These are phyloP conservation scores for Ptychoptera contaminata DNA, from an alignment of 2,888 invertebrate genomes.

Conservation along the genomic window DNA sequence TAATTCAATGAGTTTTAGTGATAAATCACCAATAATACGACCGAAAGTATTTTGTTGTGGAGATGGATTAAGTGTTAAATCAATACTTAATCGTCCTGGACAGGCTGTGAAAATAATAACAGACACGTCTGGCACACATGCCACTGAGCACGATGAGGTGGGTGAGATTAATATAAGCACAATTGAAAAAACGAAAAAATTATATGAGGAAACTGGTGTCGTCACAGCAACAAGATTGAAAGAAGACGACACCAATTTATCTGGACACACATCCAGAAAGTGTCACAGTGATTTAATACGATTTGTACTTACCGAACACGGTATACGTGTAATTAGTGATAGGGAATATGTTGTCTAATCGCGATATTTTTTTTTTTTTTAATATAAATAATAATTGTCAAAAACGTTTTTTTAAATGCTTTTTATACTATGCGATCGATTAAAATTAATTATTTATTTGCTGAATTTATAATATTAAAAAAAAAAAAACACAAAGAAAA, in stretches of 20 bases:
- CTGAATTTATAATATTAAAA: too few species aligned
- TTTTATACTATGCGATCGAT: too few species aligned
- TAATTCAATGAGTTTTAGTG: slow-evolving; percentile 19
- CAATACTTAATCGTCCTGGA: slow-evolving; percentile 36
- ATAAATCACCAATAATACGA: slow-evolving; percentile 22
- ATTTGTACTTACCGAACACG: slow-evolving; percentile 60
- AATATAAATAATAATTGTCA: not conserved
- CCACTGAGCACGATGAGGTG: slow-evolving; percentile 12
- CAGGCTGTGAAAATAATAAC: slow-evolving; percentile 60
- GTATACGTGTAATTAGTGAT: slow-evolving; percentile 63
- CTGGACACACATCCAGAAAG: slow-evolving; percentile 14
- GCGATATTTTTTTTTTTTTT: not conserved
- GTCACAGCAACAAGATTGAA: not conserved
- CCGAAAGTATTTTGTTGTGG: slow-evolving; percentile 29
- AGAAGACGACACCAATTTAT: slow-evolving; percentile 3
- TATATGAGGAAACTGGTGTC: not conserved
- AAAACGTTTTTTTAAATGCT: not conserved
- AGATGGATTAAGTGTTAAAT: slow-evolving; percentile 16
- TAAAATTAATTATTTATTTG: too few species aligned
- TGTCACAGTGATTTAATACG: slow-evolving; percentile 45
- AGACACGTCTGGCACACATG: slow-evolving; percentile 31
- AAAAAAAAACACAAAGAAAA: too few species aligned
- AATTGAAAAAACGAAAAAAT: not conserved
- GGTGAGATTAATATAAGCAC: slow-evolving; percentile 6
- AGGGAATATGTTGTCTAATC: slow-evolving; percentile 52